phyloP scores from a whole-genome alignment of 2,797 vertebrate species.

The Periophthalmus magnuspinnatus region DNA sequence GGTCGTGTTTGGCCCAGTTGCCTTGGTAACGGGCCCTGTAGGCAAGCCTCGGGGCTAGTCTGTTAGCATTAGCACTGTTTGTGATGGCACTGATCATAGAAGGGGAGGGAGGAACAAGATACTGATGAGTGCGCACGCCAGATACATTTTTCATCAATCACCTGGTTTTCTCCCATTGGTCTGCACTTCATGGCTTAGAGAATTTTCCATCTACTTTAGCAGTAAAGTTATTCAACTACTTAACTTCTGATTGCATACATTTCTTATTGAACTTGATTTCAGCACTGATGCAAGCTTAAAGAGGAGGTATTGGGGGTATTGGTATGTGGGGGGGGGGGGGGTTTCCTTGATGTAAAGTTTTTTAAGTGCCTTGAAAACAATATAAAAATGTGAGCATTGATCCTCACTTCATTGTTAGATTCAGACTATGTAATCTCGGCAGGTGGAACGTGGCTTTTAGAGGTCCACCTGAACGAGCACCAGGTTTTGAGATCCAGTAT shows the following conservation, averaged over 20 bases:
- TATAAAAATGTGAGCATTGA: no score
- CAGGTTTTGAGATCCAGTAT: no score
- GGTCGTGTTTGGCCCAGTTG: slow-evolving; percentile 64
- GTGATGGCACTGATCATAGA: slow-evolving; percentile 46
- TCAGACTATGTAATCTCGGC: no score
- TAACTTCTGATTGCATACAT: background rate
- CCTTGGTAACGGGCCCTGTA: slow-evolving; percentile 57
- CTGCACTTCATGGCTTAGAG: background rate
- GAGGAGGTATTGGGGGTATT: no score
- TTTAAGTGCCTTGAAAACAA: no score
- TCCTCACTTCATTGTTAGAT: no score
- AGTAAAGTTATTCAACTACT: background rate
- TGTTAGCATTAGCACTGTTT: slow-evolving; percentile 64
- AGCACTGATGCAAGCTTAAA: background rate
- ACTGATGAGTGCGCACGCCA: slow-evolving; percentile 22
- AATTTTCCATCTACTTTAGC: background rate
- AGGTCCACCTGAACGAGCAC: no score
- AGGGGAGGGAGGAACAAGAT: slow-evolving; percentile 33
- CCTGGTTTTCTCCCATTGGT: background rate
- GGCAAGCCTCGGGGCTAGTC: slow-evolving; percentile 50
- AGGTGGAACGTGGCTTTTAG: no score
- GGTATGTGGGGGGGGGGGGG: no score
- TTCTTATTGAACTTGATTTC: background rate
- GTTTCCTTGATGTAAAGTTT: no score
- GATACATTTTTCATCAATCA: slow-evolving; percentile 34